Evolutionary conservation across 1,140 invertebrate genomes (phyloP).

Genomic region (Streblospio benedicti): DNA sequence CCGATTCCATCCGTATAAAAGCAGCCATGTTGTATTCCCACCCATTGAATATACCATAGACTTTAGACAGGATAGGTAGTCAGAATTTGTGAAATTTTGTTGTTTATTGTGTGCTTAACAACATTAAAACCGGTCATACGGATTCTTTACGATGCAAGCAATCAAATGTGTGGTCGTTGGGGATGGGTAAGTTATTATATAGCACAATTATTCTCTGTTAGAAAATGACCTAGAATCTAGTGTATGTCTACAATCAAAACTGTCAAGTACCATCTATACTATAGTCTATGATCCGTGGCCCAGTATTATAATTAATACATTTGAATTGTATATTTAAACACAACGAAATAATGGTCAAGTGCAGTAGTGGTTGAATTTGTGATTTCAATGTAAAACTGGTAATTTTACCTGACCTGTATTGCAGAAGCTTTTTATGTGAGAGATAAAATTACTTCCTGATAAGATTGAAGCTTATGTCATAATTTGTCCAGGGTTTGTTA

Average conservation of each 20-base stretch:
- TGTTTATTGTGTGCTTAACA: too few species aligned
- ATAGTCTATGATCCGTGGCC: background rate
- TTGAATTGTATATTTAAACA: background rate
- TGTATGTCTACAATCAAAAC: conserved; percentile 1
- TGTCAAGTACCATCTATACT: background rate
- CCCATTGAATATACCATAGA: too few species aligned
- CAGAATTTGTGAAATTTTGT: too few species aligned
- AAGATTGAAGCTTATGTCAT: too few species aligned
- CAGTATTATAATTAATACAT: background rate
- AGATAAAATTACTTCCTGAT: too few species aligned
- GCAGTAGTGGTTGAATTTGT: background rate
- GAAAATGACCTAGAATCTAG: background rate
- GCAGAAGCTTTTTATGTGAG: too few species aligned
- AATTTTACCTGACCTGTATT: too few species aligned
- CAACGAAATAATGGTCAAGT: background rate
- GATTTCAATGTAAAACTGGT: too few species aligned
- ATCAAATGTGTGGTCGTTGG: conserved; percentile 93
- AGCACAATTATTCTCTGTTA: conserved; percentile 52
- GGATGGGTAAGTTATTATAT: conserved; percentile 60
- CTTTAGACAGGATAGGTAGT: too few species aligned
- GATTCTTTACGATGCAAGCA: conserved; percentile 48
- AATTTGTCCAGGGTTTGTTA: too few species aligned
- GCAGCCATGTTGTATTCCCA: background rate
- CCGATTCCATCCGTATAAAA: background rate
- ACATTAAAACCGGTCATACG: too few species aligned